Percentiles rank a stretch among this genome's conserved stretches.
These are phyloP conservation scores for Campylomormyrus numenius DNA, from an alignment of 2,113 vertebrate species.

Conservation along the genomic window DNA sequence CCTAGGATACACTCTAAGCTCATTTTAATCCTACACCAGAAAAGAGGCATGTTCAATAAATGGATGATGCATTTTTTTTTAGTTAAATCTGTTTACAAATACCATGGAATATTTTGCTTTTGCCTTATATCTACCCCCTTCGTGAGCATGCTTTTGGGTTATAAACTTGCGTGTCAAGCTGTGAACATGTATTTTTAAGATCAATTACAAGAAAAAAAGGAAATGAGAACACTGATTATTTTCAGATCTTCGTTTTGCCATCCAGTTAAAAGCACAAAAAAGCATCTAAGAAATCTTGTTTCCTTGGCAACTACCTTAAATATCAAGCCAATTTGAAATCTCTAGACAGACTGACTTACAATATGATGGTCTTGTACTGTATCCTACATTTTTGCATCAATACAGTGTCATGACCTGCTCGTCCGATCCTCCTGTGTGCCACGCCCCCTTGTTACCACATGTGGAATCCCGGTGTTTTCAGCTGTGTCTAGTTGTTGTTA, in stretches of 20 bases:
- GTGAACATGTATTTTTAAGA: neutral
- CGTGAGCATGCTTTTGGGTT: neutral
- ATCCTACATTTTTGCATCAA: neutral
- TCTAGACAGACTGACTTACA: neutral
- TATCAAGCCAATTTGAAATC: neutral
- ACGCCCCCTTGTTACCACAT: too few species aligned
- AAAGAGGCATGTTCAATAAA: neutral
- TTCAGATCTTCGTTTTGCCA: neutral
- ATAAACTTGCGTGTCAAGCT: neutral
- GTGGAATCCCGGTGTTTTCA: too few species aligned
- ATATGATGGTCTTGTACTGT: neutral
- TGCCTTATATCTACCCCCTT: neutral
- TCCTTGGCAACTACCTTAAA: neutral
- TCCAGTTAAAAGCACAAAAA: neutral
- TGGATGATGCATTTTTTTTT: neutral
- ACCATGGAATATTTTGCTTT: neutral
- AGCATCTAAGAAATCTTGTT: neutral
- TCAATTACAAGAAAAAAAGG: neutral
- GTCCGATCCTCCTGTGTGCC: too few species aligned
- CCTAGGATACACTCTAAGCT: neutral
- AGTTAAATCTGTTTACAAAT: neutral
- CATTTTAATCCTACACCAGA: neutral
- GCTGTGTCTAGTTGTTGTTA: too few species aligned
- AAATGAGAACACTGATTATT: neutral
- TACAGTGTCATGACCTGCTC: too few species aligned